These are phyloP conservation scores for Drosophila prostipennis DNA, from an alignment of 2,888 invertebrate species.

Conservation along the genomic window DNA sequence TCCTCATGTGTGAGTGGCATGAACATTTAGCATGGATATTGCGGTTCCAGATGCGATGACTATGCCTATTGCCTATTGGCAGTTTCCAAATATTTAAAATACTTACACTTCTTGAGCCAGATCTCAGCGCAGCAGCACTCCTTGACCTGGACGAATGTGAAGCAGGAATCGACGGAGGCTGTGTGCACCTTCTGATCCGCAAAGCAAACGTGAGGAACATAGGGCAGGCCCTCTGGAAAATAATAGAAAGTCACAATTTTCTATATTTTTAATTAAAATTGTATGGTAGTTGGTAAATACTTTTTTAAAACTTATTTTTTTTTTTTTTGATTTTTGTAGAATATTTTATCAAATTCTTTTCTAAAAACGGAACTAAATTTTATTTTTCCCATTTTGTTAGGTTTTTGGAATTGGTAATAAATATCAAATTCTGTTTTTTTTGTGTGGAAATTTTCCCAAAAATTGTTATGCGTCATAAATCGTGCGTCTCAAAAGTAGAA, in stretches of 20 bases:
- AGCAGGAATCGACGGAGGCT: conserved; percentile 82
- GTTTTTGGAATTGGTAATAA: no score
- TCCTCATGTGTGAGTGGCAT: conserved; percentile 30
- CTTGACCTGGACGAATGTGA: conserved; percentile 81
- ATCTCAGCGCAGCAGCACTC: conserved; percentile 83
- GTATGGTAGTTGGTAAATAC: no score
- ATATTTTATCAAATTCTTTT: no score
- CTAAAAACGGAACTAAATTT: no score
- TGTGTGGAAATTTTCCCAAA: no score
- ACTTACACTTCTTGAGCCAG: conserved; percentile 83
- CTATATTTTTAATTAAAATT: no score
- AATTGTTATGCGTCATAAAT: no score
- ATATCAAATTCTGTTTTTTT: no score
- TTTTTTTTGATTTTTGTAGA: no score
- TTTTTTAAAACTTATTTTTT: no score
- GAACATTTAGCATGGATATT: conserved; percentile 41
- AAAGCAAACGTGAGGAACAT: conserved; percentile 83
- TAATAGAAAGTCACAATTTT: neutral
- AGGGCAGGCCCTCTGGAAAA: conserved; percentile 83
- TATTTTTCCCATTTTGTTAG: no score
- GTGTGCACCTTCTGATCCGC: conserved; percentile 81
- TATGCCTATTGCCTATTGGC: neutral
- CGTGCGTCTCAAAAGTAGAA: no score
- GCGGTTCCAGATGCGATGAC: conserved; percentile 10
- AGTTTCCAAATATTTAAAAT: neutral